These are phyloP conservation scores for Mayetiola destructor DNA, from an alignment of 2,888 invertebrate species.

Conservation along the genomic window DNA sequence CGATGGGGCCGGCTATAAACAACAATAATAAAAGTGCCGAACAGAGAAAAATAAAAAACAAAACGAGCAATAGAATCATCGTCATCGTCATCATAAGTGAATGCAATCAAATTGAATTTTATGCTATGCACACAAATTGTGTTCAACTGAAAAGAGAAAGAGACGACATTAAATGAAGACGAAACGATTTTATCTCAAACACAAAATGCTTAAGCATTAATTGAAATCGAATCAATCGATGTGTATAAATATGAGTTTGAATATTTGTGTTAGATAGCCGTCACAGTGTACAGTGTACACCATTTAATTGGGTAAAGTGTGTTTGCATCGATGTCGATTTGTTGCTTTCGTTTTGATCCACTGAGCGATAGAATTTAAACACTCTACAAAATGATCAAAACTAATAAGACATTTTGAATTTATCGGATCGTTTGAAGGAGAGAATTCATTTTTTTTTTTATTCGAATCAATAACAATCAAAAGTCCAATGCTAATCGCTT, in stretches of 20 bases:
- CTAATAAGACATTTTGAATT: neutral
- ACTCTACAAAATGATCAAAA: neutral
- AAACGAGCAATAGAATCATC: too few species aligned
- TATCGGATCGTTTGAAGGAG: neutral
- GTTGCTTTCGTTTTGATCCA: neutral
- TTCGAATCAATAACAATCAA: neutral
- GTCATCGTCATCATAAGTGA: too few species aligned
- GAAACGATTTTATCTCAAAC: neutral
- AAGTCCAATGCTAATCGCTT: neutral
- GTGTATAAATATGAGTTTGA: too few species aligned
- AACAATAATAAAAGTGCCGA: neutral
- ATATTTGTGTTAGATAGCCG: conserved; percentile 1
- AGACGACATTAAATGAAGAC: neutral
- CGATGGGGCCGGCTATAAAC: too few species aligned
- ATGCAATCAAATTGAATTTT: too few species aligned
- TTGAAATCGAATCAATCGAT: conserved; percentile 7
- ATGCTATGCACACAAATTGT: too few species aligned
- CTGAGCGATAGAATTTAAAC: conserved; percentile 3
- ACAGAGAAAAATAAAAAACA: neutral
- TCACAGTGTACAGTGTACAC: neutral
- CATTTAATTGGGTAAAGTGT: neutral
- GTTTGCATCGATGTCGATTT: neutral
- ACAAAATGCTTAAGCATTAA: neutral
- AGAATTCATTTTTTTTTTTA: neutral
- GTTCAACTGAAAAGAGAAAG: too few species aligned